Percentiles rank a stretch among this genome's conserved stretches.
These are phyloP conservation scores for Isoperla grammatica DNA, from an alignment of 2,888 invertebrate species.

Conservation along the genomic window DNA sequence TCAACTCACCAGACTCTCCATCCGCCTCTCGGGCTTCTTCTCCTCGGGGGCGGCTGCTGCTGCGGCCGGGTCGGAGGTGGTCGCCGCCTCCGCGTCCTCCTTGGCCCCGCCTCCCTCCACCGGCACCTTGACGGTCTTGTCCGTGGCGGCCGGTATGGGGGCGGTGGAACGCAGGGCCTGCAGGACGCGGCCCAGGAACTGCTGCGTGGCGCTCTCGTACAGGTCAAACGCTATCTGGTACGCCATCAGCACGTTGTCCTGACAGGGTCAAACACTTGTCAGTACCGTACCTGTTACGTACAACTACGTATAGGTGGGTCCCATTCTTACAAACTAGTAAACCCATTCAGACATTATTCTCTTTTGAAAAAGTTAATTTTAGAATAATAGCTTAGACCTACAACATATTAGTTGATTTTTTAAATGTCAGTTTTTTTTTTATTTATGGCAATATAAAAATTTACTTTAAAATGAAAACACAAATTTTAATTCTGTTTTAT, in stretches of 20 bases:
- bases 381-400: no score
- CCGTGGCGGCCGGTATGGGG: slow-evolving; percentile 62
- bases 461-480: no score
- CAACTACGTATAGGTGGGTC: no score
- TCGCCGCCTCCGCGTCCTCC: slow-evolving; percentile 40
- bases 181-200: slow-evolving; percentile 83
- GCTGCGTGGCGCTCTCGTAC: slow-evolving; percentile 98
- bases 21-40: slow-evolving; percentile 49
- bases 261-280: slow-evolving; percentile 36
- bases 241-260: slow-evolving; percentile 86
- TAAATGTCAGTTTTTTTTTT: no score
- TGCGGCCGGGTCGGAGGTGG: slow-evolving; percentile 36
- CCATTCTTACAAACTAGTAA: no score
- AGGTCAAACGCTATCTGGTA: slow-evolving; percentile 99
- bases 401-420: no score
- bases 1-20: slow-evolving; percentile 51
- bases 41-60: slow-evolving; percentile 45
- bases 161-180: slow-evolving; percentile 77
- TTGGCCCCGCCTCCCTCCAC: slow-evolving; percentile 36
- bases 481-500: no score
- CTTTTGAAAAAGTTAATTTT: no score
- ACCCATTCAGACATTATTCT: no score
- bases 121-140: slow-evolving; percentile 36
- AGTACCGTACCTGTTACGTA: neutral
- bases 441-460: no score